Evolutionary conservation across 2,113 vertebrate species (phyloP), one percentile per base, ranked within the genome.

Genomic region (Serinus canaria): DNA sequence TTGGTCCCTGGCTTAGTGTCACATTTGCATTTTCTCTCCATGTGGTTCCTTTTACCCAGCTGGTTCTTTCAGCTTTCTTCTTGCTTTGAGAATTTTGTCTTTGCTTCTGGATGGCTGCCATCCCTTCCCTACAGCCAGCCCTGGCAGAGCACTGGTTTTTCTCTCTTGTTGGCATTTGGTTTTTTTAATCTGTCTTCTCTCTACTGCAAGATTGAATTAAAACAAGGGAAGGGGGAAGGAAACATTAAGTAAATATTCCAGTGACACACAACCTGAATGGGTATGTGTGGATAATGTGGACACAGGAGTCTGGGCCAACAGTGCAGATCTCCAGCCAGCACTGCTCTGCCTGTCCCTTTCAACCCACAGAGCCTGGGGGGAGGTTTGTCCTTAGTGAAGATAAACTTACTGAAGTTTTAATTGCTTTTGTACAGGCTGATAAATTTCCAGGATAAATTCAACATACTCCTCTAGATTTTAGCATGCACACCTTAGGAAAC

Each of bases 291-390:
- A 4, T 67, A 66, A 59, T 5, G 27, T n/a, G 37, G 41, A 19
- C 28, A 20, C 8, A 7, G 6, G 27, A 43, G 30, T 9, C 21
- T 28, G 28, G n/a, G 49, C 24, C 59, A 59, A 27, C 33, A 55
- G 15, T 22, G 37, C n/a, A 33, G 15, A 56, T 35, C 49, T 64
- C 30, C 83, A 69, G 63, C 12, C 1, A 1, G 63, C 0, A 0
- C 68, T 68, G n/a, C 53, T 73, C 39, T 77, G 58, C 53, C 46
- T 37, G 1, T 22, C 59, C 46, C 53, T 63, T 47, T 58, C 27
- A 37, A 52, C 18, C 4, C 4, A 12, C 9, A 10, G 15, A 80
- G 43, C 43, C 47, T 1, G 1, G 22, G 46, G 52, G n/a, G 31
- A 79, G 21, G 21, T 35, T 75, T 92, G 72, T 17, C 37, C 33